Base-by-base conservation (phyloP, 2,113 vertebrate species). In the Bungarus multicinctus region DNA sequence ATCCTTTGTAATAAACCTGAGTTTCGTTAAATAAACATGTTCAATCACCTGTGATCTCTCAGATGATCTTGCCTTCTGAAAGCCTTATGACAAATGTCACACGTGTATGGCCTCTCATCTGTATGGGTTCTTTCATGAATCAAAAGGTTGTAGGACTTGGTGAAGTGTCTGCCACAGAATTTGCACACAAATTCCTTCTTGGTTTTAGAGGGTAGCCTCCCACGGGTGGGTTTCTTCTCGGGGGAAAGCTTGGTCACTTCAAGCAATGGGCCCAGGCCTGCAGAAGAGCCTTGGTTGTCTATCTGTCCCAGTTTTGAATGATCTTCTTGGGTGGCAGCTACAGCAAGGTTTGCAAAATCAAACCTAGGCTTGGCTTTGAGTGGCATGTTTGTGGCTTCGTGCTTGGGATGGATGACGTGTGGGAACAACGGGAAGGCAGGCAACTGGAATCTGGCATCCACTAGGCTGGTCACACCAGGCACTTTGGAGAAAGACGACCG, bases 171-270 rank as follows among this genome's bases (percentile, higher is more conserved):
- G 91, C 99, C 99, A 39, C 99, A 99, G 97, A 99, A 99, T 97
- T 99, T 99, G 97, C 99, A 99, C 92, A 99, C 99, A 54, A 99
- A 99, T 95, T 99, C 99, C 96, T 99, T 99, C 98, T 99, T 99
- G 96, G 99, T 99, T 97, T 99, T 99, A 91, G 99, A 99, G 0
- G 99, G 99, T 95, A 99, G 97, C 30, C 99, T 98, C 87, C 99
- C 99, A 5, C 99, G 97, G 0, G 98, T 98, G 60, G 99, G 99
- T 96, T 99, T 99, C 96, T 99, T 98, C 96, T 99, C 99, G 0
- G 99, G 98, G 4, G 98, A 98, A 34, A 99, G 98, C 97, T 99
- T 99, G 97, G 98, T 98, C 87, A 98, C 98, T 69, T 99, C 99
- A 55, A 99, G 98, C 91, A 99, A 98, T 93, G 98, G 98, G 0